Base-by-base conservation (phyloP, 2,888 invertebrate species). In the Heteromurus nitidus region DNA sequence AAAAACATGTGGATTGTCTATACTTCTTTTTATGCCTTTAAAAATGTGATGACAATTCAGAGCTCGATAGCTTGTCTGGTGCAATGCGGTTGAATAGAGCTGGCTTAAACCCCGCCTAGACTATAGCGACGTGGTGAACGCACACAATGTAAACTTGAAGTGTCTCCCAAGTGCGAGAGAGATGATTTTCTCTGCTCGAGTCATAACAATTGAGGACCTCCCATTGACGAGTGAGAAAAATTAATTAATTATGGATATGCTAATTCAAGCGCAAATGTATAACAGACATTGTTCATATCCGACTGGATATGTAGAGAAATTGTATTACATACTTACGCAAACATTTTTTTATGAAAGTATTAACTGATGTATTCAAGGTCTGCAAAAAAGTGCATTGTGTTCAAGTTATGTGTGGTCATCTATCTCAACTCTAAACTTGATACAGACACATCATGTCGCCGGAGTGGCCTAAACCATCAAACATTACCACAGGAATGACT, bases 161-260 rank as follows among this genome's bases (percentile, higher is more conserved):
- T 80, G 80, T 72, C 67, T n/a, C n/a, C 36, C 58, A 67, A 67
- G 22, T 53, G 62, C 67, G 36, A 68, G 60, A 53, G 67, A 58
- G n/a, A n/a, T n/a, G n/a, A n/a, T n/a, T n/a, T n/a, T 53, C 65
- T 67, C 67, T 67, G 53, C 36, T 58, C 55, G 44, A 65, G 72
- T 80, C 80, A 80, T 47, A 80, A 72, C 72, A 80, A 72, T 68
- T 65, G 65, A 72, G 58, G 80, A 72, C 80, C 80, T 80, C 80
- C 80, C 80, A 58, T 36, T 58, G 80, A 47, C 44, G 64, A 65
- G 60, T 72, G 58, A n/a, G n/a, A 67, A 70, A 68, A 79, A 72
- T 72, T 80, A 80, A 80, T 80, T 80, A 80, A 80, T 72, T 80
- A 80, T 80, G 65, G 80, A 44, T 50, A 36, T 30, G 31, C 42